Percentiles rank a stretch among this genome's conserved stretches.
These are phyloP conservation scores for Shargacucullia verbasci DNA, from an alignment of 2,888 invertebrate species.

Conservation along the genomic window DNA sequence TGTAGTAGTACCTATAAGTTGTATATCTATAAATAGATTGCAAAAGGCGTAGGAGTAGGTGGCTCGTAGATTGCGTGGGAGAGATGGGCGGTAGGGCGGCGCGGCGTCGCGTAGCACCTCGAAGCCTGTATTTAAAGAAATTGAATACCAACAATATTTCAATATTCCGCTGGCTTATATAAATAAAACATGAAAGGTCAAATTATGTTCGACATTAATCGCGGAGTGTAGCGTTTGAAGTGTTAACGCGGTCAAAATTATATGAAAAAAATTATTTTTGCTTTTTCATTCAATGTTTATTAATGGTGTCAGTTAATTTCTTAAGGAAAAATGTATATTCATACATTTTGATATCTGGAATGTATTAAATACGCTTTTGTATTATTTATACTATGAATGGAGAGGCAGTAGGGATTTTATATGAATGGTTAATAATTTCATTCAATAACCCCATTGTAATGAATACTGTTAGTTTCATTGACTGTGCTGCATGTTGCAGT, in stretches of 20 bases:
- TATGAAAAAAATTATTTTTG: slow-evolving; percentile 22
- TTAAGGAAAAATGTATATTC: no score
- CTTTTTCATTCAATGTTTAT: slow-evolving; percentile 19
- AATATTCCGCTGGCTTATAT: slow-evolving; percentile 40
- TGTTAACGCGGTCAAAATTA: slow-evolving; percentile 26
- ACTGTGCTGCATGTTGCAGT: no score
- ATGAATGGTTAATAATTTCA: no score
- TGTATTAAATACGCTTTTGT: no score
- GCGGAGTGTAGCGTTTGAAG: slow-evolving; percentile 36
- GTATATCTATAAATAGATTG: slow-evolving; percentile 46
- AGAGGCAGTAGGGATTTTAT: no score
- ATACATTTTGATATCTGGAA: no score
- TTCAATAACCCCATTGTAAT: no score
- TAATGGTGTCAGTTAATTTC: no score
- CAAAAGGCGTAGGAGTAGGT: slow-evolving; percentile 48
- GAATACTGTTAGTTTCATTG: no score
- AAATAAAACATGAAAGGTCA: slow-evolving; percentile 47
- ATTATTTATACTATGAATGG: no score
- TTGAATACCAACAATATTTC: slow-evolving; percentile 46
- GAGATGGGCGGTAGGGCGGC: slow-evolving; percentile 21
- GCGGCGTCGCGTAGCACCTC: slow-evolving; percentile 19
- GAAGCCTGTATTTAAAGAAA: slow-evolving; percentile 50
- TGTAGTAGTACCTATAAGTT: slow-evolving; percentile 29
- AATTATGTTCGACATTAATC: slow-evolving; percentile 41
- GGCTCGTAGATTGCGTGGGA: slow-evolving; percentile 43